A percentile compares a stretch with the other conserved stretches of the same genome.
These are phyloP conservation scores for Anguilla rostrata DNA, from an alignment of 2,113 vertebrate species.

Conservation along the genomic window DNA sequence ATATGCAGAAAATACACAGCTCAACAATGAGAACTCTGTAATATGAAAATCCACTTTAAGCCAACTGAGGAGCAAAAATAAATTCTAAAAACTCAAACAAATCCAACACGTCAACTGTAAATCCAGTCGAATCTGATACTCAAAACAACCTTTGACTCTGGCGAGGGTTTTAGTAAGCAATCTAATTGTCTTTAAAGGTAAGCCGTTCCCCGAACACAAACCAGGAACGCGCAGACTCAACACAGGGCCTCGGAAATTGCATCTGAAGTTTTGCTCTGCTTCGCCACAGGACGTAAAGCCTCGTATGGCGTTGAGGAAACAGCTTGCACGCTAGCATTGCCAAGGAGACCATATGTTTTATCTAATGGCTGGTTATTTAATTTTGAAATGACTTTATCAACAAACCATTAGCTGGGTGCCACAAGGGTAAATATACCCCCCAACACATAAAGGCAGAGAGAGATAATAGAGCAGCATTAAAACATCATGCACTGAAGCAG, in stretches of 20 bases:
- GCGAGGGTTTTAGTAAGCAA: neutral
- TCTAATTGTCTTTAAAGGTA: neutral
- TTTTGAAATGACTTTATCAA: slow-evolving; percentile 54
- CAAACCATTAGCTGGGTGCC: slow-evolving; percentile 59
- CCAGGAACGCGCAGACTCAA: slow-evolving; percentile 5
- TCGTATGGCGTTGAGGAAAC: slow-evolving; percentile 52
- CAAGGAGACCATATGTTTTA: slow-evolving; percentile 54
- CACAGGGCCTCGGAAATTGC: slow-evolving; percentile 18
- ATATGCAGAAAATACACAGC: neutral
- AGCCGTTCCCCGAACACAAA: slow-evolving; percentile 10
- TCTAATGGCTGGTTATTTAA: slow-evolving; percentile 59
- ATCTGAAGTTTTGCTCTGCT: slow-evolving; percentile 30
- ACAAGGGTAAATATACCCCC: slow-evolving; percentile 50
- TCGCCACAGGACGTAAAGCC: slow-evolving; percentile 33
- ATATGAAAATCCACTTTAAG: neutral
- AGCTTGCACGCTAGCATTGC: slow-evolving; percentile 44
- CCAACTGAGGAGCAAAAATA: neutral
- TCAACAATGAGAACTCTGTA: neutral
- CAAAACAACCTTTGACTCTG: neutral
- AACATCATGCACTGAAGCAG: slow-evolving; percentile 59
- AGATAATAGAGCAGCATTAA: slow-evolving; percentile 62
- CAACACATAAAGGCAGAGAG: slow-evolving; percentile 36
- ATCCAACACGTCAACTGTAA: neutral
- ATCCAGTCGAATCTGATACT: neutral
- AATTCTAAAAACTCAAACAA: neutral